Conservation (phyloP, 2,888 invertebrate species). For the Epistrophella euchroma region DNA sequence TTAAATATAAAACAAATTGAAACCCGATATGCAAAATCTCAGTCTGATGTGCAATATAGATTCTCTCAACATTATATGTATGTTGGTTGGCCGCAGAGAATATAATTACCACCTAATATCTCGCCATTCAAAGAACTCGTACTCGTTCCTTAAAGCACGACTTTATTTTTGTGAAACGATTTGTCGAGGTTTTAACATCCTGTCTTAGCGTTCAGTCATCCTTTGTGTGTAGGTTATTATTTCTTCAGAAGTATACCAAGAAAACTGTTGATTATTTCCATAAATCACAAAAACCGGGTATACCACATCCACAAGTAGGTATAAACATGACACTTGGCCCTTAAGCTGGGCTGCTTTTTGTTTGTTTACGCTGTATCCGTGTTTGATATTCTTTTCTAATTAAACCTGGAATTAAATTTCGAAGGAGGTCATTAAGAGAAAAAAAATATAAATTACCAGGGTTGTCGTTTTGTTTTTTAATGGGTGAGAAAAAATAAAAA, state of each 20-base stretch:
- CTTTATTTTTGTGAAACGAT: constrained; percentile 32
- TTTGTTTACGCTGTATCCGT: constrained; percentile 29
- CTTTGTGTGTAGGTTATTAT: constrained; percentile 26
- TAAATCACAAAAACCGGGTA: constrained; percentile 72
- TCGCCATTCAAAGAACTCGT: constrained; percentile 34
- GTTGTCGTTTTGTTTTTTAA: background rate
- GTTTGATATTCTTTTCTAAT: constrained; percentile 70
- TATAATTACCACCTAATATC: constrained; percentile 75
- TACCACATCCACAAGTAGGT: constrained; percentile 26
- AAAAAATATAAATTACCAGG: background rate
- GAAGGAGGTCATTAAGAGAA: constrained; percentile 32
- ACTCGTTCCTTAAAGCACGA: constrained; percentile 38
- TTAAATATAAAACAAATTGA: constrained; percentile 41
- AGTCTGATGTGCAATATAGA: constrained; percentile 55
- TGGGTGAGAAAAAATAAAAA: no score
- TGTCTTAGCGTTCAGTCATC: constrained; percentile 51
- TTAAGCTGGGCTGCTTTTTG: constrained; percentile 46
- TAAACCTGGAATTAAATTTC: constrained; percentile 59
- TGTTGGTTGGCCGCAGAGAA: constrained; percentile 28
- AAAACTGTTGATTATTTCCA: constrained; percentile 66
- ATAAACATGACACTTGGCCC: constrained; percentile 70
- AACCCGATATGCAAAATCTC: constrained; percentile 41
- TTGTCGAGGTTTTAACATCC: constrained; percentile 55
- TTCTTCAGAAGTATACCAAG: constrained; percentile 35
- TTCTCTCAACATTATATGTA: constrained; percentile 29